These are phyloP conservation scores for Brassicogethes aeneus DNA, from an alignment of 2,888 invertebrate genomes.

Conservation along the genomic window DNA sequence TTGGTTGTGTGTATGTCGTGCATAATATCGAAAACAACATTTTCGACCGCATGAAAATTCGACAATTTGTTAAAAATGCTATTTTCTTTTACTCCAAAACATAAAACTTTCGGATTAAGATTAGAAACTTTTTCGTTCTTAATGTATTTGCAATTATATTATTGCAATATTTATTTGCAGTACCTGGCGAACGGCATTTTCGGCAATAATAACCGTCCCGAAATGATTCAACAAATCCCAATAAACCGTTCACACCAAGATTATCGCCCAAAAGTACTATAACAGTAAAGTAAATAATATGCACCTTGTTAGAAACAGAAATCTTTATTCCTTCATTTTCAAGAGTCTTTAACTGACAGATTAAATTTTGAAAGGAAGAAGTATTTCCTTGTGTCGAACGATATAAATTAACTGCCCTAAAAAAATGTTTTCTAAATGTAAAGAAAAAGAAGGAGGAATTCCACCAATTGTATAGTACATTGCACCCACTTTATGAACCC, in stretches of 20 bases:
- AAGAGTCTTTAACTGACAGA: background rate
- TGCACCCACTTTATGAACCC: background rate
- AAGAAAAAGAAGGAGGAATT: background rate
- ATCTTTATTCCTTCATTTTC: slow-evolving; percentile 1
- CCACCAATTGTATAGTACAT: background rate
- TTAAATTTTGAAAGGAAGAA: background rate
- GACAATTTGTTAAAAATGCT: slow-evolving; percentile 9
- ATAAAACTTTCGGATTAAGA: too few species aligned
- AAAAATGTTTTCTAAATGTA: background rate
- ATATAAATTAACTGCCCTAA: background rate
- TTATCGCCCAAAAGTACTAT: slow-evolving; percentile 9
- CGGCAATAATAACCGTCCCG: slow-evolving; percentile 5
- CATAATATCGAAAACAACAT: slow-evolving; percentile 10
- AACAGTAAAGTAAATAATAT: slow-evolving; percentile 2
- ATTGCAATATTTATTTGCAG: too few species aligned
- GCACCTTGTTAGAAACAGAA: background rate
- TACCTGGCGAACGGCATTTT: slow-evolving; percentile 1
- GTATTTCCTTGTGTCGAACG: background rate
- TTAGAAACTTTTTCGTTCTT: too few species aligned
- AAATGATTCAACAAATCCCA: slow-evolving; percentile 8
- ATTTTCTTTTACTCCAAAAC: slow-evolving; percentile 7
- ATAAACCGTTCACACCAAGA: slow-evolving; percentile 10
- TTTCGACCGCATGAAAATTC: slow-evolving; percentile 7
- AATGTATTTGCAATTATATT: too few species aligned
- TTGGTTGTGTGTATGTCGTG: too few species aligned